phyloP scores from a whole-genome alignment of 2,888 invertebrate genomes.

The Idaea dimidiata region DNA sequence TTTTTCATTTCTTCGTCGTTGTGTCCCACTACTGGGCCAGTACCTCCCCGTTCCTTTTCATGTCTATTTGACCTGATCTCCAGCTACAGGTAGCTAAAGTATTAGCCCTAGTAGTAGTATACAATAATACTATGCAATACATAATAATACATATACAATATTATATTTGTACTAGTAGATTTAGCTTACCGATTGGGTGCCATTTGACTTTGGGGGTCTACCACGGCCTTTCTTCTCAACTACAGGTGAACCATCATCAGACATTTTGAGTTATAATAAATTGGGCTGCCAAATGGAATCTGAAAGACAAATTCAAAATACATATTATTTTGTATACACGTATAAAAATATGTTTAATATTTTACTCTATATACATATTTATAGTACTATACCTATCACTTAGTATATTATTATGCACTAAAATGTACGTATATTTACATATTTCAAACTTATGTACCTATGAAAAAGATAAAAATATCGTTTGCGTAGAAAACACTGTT shows the following conservation, averaged over 20 bases:
- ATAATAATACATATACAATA: no score
- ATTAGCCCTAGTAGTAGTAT: no score
- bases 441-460: background rate
- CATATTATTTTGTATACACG: background rate
- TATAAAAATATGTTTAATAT: background rate
- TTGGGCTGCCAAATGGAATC: constrained; percentile 40
- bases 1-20: no score
- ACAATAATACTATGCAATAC: no score
- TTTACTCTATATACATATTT: no score
- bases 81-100: no score
- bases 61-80: no score
- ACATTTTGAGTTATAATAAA: constrained; percentile 58
- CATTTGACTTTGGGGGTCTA: constrained; percentile 75
- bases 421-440: background rate
- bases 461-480: background rate
- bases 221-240: constrained; percentile 79
- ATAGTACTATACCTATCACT: no score
- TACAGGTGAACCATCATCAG: constrained; percentile 76
- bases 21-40: no score
- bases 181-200: constrained; percentile 65
- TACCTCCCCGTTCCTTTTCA: no score
- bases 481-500: background rate
- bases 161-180: constrained; percentile 3
- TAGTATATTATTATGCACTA: no score
- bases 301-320: constrained; percentile 36